These are phyloP conservation scores for Osmoderma eremita DNA, from an alignment of 2,888 invertebrate genomes.

Conservation along the genomic window DNA sequence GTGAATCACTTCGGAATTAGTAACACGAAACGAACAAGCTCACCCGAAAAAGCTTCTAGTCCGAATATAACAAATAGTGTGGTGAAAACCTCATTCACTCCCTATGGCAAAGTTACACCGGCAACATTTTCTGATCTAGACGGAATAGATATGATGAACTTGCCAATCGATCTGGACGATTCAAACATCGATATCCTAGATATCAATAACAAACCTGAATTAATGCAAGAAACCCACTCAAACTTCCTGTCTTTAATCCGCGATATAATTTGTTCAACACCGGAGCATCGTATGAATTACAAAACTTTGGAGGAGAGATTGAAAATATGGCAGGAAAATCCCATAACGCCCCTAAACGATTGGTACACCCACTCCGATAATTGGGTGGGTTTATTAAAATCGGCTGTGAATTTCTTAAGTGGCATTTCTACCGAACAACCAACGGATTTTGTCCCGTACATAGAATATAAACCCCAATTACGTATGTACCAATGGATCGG, in stretches of 20 bases:
- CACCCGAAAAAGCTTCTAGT: slow-evolving; percentile 41
- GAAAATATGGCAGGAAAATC: slow-evolving; percentile 79
- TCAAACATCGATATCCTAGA: slow-evolving; percentile 67
- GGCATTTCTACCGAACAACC: slow-evolving; percentile 84
- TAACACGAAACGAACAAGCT: slow-evolving; percentile 21
- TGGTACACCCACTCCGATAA: slow-evolving; percentile 79
- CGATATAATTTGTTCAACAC: slow-evolving; percentile 86
- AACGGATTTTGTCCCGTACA: slow-evolving; percentile 88
- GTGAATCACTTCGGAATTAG: slow-evolving; percentile 38
- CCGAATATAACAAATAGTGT: slow-evolving; percentile 35
- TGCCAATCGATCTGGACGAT: slow-evolving; percentile 80
- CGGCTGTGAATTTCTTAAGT: slow-evolving; percentile 84
- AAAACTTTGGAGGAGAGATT: slow-evolving; percentile 77
- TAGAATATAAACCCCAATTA: slow-evolving; percentile 81
- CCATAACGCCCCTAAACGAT: slow-evolving; percentile 82
- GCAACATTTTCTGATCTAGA: slow-evolving; percentile 67
- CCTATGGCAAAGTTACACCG: slow-evolving; percentile 54
- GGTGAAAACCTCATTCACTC: slow-evolving; percentile 35
- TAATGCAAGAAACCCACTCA: slow-evolving; percentile 84
- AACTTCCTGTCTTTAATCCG: slow-evolving; percentile 89
- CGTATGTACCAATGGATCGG: slow-evolving; percentile 93
- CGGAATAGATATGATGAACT: slow-evolving; percentile 79
- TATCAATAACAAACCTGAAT: slow-evolving; percentile 66
- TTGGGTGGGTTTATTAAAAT: slow-evolving; percentile 79
- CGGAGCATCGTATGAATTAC: slow-evolving; percentile 85